Evolutionary conservation across 2,113 vertebrate species (phyloP).

Genomic region (Sisor rabdophorus): DNA sequence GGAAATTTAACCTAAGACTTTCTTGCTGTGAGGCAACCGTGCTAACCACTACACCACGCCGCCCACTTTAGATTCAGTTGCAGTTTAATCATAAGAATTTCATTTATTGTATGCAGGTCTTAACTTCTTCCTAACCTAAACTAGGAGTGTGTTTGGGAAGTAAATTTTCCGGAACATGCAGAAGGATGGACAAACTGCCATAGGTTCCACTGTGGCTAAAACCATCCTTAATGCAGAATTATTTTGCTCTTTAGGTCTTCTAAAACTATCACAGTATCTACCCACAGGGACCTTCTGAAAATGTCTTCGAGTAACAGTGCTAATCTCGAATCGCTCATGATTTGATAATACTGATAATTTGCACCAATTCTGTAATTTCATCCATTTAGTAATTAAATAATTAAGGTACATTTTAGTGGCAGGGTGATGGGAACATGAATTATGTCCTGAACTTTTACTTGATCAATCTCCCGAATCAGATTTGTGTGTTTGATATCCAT

Average conservation of each 20-base stretch:
- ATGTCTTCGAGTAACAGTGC: conserved; percentile 17
- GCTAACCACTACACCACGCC: no score
- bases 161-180: background rate
- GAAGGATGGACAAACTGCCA: background rate
- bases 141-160: background rate
- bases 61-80: no score
- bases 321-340: conserved; percentile 16
- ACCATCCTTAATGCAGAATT: conserved; percentile 15
- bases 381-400: conserved; percentile 25
- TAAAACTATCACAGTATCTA: conserved; percentile 4
- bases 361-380: conserved; percentile 3
- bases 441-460: conserved; percentile 5
- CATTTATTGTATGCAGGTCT: background rate
- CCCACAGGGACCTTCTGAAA: conserved; percentile 6
- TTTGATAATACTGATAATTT: conserved; percentile 23
- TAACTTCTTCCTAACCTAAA: background rate
- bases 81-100: no score
- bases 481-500: background rate
- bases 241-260: conserved; percentile 9
- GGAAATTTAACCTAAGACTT: no score
- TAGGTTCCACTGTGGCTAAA: background rate
- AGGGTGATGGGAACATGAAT: conserved; percentile 10
- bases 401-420: conserved; percentile 36
- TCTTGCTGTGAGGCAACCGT: no score
- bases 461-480: background rate